Conservation (phyloP, 2,888 invertebrate genomes). For the Zhuqinia jingwanae region DNA sequence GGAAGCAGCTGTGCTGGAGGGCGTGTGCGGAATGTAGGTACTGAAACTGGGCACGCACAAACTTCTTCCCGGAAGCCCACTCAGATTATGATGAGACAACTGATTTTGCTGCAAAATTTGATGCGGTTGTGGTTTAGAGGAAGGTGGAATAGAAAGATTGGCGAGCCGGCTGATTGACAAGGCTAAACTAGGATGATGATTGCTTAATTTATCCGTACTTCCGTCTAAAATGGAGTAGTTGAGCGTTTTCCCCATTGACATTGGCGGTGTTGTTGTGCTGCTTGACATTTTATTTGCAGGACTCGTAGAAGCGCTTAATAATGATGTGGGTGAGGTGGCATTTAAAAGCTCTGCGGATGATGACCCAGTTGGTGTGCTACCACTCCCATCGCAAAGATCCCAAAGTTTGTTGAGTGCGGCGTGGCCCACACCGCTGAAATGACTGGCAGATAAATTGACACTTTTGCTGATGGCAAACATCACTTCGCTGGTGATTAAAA, state of each 20-base stretch:
- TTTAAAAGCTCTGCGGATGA: conserved; percentile 62
- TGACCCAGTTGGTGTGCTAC: conserved; percentile 52
- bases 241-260: conserved; percentile 26
- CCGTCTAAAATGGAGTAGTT: conserved; percentile 67
- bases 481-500: conserved; percentile 90
- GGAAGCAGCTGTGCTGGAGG: not conserved
- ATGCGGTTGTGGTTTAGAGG: not conserved
- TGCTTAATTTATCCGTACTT: conserved; percentile 52
- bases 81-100: not conserved
- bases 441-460: conserved; percentile 59
- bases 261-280: conserved; percentile 38
- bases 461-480: conserved; percentile 81
- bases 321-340: conserved; percentile 14
- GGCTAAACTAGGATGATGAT: conserved; percentile 52
- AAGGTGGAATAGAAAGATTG: conserved; percentile 58
- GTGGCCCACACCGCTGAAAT: conserved; percentile 69
- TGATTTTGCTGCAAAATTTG: too few relatives aligned
- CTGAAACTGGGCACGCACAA: conserved; percentile 67
- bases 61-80: conserved; percentile 17
- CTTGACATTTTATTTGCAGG: conserved; percentile 39
- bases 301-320: conserved; percentile 20
- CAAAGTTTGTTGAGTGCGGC: conserved; percentile 74
- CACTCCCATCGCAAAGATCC: conserved; percentile 71
- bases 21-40: conserved; percentile 70
- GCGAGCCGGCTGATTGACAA: conserved; percentile 52